phyloP scores from a whole-genome alignment of 2,888 invertebrate genomes.

The Idaea dimidiata region DNA sequence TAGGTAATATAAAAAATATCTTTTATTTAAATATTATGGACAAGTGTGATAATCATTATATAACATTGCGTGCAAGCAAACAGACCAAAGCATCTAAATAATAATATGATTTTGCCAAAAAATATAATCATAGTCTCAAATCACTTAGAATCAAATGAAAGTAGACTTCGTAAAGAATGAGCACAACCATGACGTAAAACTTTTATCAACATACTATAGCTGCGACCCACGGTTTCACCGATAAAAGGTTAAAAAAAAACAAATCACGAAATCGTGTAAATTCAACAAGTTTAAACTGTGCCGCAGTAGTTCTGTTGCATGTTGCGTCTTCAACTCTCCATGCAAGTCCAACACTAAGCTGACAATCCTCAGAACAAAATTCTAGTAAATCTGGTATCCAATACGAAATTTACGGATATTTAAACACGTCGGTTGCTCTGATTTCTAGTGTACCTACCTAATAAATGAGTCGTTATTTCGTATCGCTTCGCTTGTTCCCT shows the following conservation, averaged over 20 bases:
- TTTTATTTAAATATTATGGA: too few relatives aligned
- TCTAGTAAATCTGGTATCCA: constrained; percentile 12
- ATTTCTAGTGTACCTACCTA: not conserved
- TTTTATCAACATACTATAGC: not conserved
- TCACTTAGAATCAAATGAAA: not conserved
- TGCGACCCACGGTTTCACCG: too few relatives aligned
- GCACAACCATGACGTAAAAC: not conserved
- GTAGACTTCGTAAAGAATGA: not conserved
- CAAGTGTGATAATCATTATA: too few relatives aligned
- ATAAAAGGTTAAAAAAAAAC: too few relatives aligned
- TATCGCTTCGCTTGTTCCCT: constrained; percentile 5
- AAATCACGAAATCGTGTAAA: too few relatives aligned
- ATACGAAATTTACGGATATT: constrained; percentile 16
- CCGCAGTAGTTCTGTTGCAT: too few relatives aligned
- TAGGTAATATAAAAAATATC: too few relatives aligned
- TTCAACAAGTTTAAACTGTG: too few relatives aligned
- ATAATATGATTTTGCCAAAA: not conserved
- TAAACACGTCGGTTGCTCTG: constrained; percentile 8
- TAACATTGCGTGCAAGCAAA: not conserved
- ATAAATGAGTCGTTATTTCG: constrained; percentile 7
- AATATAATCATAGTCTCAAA: not conserved
- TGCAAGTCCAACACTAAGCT: not conserved
- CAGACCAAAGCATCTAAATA: not conserved
- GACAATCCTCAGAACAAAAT: too few relatives aligned
- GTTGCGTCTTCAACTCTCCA: too few relatives aligned